Base-by-base conservation (phyloP, 2,888 invertebrate species). In the Mellilla xanthometata region DNA sequence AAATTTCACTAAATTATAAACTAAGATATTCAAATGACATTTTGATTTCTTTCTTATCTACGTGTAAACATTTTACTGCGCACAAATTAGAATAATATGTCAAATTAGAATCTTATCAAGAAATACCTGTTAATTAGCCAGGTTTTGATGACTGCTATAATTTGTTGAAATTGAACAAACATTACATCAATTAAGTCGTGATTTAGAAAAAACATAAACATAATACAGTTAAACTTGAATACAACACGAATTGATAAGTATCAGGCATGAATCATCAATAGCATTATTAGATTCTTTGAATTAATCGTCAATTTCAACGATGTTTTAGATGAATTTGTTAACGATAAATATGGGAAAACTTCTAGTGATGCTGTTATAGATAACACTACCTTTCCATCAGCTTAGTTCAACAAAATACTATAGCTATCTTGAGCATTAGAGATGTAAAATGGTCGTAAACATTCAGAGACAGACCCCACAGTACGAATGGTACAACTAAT, bases 391-490 rank as follows among this genome's bases (percentile, higher is more conserved):
- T 28, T 33, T 27, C 10, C 32, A 19, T 44, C 24, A 34, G 4
- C 12, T 31, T 15, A 28, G 27, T n/a, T 32, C n/a, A 13, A 36
- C 23, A 26, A 33, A 40, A 26, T 33, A 15, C 15, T 35, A 26
- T 27, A 33, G 24, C 22, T 29, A 29, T 41, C 32, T 28, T 9
- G 11, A 19, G n/a, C 12, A 45, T 47, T 40, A 56, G 45, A 51
- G 46, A 54, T 49, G 47, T 54, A 45, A 46, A 49, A 43, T 26
- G 42, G 41, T 43, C 49, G 51, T 54, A 52, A 54, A 52, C 40
- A 49, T 50, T 38, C 45, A 47, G 35, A 48, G 15, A 24, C 13
- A 45, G 49, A 49, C 53, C 54, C 45, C 49, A 53, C 53, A 54
- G 33, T 42, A 39, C 36, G 55, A 39, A 53, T 50, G 49, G 33